phyloP scores from a whole-genome alignment of 1,140 invertebrate species.

The Cyphomyrmex costatus region DNA sequence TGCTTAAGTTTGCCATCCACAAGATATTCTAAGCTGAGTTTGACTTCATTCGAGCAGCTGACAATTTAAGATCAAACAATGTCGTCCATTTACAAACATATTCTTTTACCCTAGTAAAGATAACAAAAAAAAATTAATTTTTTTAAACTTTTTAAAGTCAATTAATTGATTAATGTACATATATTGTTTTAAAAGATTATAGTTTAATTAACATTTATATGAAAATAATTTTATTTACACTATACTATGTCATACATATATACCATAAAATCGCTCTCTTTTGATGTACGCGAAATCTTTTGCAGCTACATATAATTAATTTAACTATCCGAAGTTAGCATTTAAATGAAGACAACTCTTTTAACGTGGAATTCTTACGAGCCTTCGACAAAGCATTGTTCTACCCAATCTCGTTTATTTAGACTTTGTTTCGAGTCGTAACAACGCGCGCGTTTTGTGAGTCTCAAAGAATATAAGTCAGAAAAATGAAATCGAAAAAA shows the following conservation, averaged over 20 bases:
- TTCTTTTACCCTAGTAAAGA: background rate
- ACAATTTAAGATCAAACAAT: conserved; percentile 56
- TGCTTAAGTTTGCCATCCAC: conserved; percentile 44
- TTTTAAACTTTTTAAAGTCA: background rate
- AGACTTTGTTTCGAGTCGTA: background rate
- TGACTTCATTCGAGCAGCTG: conserved; percentile 58
- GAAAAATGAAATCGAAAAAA: background rate
- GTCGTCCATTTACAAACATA: conserved; percentile 25
- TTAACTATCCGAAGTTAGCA: background rate
- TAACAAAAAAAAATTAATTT: background rate
- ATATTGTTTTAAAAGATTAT: background rate
- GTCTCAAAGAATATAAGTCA: background rate
- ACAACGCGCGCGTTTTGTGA: background rate
- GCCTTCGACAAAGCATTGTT: background rate
- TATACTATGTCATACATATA: background rate
- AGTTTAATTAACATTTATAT: background rate
- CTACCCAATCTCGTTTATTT: conserved; percentile 7
- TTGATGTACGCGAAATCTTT: background rate
- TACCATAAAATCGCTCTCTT: background rate
- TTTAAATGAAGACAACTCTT: conserved; percentile 8
- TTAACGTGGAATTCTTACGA: conserved; percentile 4
- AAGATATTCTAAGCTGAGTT: conserved; percentile 58
- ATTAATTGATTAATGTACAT: background rate
- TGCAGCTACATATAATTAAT: background rate
- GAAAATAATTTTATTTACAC: background rate